These are phyloP conservation scores for Chionoecetes opilio DNA, from an alignment of 1,140 invertebrate genomes.

Conservation along the genomic window DNA sequence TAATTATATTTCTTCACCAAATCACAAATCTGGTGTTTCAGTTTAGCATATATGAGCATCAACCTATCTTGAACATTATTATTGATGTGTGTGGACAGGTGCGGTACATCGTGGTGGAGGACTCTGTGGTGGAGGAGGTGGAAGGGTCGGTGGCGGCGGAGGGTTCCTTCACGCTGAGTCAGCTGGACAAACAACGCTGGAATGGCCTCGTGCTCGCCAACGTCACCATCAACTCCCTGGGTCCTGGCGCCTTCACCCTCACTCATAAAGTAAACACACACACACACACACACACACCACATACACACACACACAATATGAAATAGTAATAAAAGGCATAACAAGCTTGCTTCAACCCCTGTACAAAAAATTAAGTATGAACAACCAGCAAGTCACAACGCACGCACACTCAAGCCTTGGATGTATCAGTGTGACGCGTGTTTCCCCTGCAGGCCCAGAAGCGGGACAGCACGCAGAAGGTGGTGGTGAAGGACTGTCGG, in stretches of 20 bases:
- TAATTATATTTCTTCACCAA: no score
- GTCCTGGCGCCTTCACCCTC: conserved; percentile 20
- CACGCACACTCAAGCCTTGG: not conserved
- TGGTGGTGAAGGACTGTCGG: not conserved
- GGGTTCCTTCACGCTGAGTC: not conserved
- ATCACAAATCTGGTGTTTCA: not conserved
- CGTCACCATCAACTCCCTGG: not conserved
- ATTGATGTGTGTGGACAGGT: not conserved
- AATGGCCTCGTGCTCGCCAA: not conserved
- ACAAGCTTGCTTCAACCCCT: no score
- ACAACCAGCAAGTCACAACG: no score
- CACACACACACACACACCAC: not conserved
- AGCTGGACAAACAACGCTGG: not conserved
- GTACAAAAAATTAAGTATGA: no score
- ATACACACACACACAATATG: not conserved
- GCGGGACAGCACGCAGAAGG: no score
- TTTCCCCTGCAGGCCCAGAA: not conserved
- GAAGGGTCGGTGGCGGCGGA: conserved; percentile 24
- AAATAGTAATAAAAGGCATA: no score
- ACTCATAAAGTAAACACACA: conserved; percentile 32
- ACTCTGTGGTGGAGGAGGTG: conserved; percentile 35
- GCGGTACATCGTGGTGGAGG: not conserved
- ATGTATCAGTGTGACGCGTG: not conserved
- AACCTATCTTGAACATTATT: not conserved
- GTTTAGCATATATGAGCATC: not conserved